Conservation (phyloP, 2,888 invertebrate species). For the Diarsia mendica region DNA sequence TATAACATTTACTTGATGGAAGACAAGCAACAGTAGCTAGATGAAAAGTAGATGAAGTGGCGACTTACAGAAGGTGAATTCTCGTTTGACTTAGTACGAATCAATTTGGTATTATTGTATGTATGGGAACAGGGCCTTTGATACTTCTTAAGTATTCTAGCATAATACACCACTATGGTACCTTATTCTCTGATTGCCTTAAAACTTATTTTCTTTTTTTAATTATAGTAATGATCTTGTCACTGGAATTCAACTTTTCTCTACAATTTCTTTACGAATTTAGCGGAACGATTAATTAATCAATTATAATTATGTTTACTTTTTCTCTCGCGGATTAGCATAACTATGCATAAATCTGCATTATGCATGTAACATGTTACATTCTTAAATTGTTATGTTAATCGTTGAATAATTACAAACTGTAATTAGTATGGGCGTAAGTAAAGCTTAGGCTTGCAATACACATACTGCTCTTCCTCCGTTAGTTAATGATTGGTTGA, state of each 20-base stretch:
- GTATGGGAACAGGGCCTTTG: too few species aligned
- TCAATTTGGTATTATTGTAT: background rate
- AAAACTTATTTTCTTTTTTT: background rate
- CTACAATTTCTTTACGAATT: conserved; percentile 29
- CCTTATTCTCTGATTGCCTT: background rate
- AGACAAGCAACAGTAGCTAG: background rate
- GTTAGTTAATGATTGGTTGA: background rate
- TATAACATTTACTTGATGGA: background rate
- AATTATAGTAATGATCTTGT: background rate
- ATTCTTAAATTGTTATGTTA: conserved; percentile 45
- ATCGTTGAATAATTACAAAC: conserved; percentile 33
- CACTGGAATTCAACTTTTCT: conserved; percentile 2
- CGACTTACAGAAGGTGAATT: too few species aligned
- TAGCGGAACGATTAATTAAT: conserved; percentile 43
- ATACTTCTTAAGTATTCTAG: background rate
- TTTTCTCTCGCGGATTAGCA: conserved; percentile 32
- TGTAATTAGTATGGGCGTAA: conserved; percentile 4
- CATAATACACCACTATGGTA: background rate
- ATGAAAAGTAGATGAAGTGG: background rate
- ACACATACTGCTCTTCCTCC: background rate
- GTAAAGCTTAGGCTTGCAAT: background rate
- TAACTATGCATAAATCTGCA: conserved; percentile 38
- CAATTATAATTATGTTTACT: conserved; percentile 23
- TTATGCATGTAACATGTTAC: conserved; percentile 32
- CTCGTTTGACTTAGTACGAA: background rate